Evolutionary conservation across 2,888 invertebrate species (phyloP), one percentile per base, ranked within the genome.

Genomic region (Ischnus inquisitorius): DNA sequence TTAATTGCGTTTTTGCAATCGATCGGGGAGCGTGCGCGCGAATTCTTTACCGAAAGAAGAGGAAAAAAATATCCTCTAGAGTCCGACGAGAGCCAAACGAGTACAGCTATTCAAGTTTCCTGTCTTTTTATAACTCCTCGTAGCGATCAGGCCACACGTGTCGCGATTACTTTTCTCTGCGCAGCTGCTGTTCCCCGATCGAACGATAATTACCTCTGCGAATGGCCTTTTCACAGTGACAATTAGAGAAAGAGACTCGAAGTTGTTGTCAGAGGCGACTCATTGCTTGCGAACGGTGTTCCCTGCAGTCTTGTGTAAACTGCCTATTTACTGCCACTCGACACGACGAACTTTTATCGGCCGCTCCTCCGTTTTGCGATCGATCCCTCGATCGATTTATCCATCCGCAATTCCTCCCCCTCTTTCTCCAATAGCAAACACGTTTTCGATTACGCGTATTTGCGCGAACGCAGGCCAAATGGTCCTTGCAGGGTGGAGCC

Each of bases 141-240:
- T 48, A 75, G 64, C 25, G 25, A 60, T 60, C 60, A 85, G 83
- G 82, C 79, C 80, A 82, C 81, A 85, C 78, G 84, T 87, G 77
- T 84, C 77, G 85, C 84, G 67, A 65, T 57, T 68, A 68, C 68
- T 68, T 77, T 77, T 77, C 68, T 67, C 46, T 57, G 57, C 34
- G n/a, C 69, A 68, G 22, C 65, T 62, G 78, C 69, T 81, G 65
- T 78, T 57, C 75, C 51, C 51, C 83, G 86, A 86, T 89, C 88
- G 84, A 80, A 84, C 87, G 88, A 88, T 89, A 89, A 89, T 89
- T 89, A 88, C 87, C 78, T 78, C 86, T 85, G 81, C 82, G 81
- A 86, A 87, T 85, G 86, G 87, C 76, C 60, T 85, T 84, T 79
- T 82, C 77, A 77, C 67, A 81, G 85, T 82, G 83, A 85, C 87